Conservation (phyloP, 1,140 invertebrate species). For the Xylocopa sonorina region DNA sequence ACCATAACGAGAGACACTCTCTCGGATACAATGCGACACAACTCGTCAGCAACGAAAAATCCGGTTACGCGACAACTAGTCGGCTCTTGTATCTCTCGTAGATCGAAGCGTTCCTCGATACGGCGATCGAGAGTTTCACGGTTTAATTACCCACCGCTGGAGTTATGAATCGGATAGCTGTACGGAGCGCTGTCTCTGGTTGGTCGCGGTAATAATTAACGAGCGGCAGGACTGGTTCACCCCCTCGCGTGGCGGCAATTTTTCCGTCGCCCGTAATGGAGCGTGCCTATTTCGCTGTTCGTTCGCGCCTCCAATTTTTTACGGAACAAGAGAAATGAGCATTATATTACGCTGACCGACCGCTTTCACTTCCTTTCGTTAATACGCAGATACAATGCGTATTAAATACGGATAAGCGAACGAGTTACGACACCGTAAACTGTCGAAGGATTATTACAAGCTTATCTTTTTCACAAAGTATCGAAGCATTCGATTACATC, state of each 20-base stretch:
- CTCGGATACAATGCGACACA: constrained; percentile 41
- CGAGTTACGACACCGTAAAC: no score
- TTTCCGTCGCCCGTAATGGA: no score
- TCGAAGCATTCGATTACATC: constrained; percentile 25
- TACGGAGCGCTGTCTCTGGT: not conserved
- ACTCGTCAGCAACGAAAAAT: constrained; percentile 34
- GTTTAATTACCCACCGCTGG: constrained; percentile 41
- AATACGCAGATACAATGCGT: no score
- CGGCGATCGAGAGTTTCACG: constrained; percentile 12
- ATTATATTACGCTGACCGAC: no score
- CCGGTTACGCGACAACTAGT: constrained; percentile 37
- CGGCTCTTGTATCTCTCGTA: constrained; percentile 33
- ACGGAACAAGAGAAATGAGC: no score
- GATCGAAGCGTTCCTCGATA: constrained; percentile 24
- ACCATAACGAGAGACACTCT: constrained; percentile 52
- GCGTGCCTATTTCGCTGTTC: no score
- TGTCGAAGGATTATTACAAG: no score
- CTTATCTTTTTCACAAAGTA: no score
- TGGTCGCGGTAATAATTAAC: constrained; percentile 35
- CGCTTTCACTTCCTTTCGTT: no score
- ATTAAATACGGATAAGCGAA: no score
- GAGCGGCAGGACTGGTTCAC: constrained; percentile 30
- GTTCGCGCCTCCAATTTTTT: no score
- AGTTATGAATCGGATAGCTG: constrained; percentile 43
- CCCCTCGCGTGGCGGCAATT: not conserved